phyloP scores from a whole-genome alignment of 2,113 vertebrate genomes.

The Serinus canaria region DNA sequence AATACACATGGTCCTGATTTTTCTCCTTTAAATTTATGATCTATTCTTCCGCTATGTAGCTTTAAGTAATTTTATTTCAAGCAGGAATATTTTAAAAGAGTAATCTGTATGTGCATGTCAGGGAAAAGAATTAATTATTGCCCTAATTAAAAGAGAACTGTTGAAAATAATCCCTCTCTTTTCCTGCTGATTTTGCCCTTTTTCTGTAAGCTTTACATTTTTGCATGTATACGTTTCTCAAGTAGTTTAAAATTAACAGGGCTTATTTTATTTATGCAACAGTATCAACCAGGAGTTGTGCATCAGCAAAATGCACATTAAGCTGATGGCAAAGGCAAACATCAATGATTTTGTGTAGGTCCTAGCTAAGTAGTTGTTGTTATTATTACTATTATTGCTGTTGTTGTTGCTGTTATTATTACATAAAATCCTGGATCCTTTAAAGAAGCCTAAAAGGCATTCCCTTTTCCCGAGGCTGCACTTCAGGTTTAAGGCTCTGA shows the following conservation, averaged over 20 bases:
- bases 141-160: slow-evolving; percentile 41
- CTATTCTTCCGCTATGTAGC: slow-evolving; percentile 3
- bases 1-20: neutral
- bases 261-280: slow-evolving; percentile 29
- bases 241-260: neutral
- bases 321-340: slow-evolving; percentile 32
- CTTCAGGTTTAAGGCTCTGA: slow-evolving; percentile 1
- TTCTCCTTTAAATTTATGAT: slow-evolving; percentile 38
- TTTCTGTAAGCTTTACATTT: slow-evolving; percentile 39
- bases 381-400: neutral
- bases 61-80: slow-evolving; percentile 55
- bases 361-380: slow-evolving; percentile 7
- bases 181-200: slow-evolving; percentile 40
- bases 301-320: slow-evolving; percentile 51
- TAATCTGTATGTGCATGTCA: slow-evolving; percentile 6
- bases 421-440: neutral
- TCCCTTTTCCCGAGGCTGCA: neutral
- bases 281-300: slow-evolving; percentile 8
- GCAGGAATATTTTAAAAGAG: slow-evolving; percentile 43
- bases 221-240: neutral
- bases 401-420: neutral
- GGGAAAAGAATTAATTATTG: slow-evolving; percentile 57
- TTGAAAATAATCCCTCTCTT: slow-evolving; percentile 40
- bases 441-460: neutral
- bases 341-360: slow-evolving; percentile 42